Base-by-base conservation (phyloP, 2,888 invertebrate genomes). In the Myathropa florea region DNA sequence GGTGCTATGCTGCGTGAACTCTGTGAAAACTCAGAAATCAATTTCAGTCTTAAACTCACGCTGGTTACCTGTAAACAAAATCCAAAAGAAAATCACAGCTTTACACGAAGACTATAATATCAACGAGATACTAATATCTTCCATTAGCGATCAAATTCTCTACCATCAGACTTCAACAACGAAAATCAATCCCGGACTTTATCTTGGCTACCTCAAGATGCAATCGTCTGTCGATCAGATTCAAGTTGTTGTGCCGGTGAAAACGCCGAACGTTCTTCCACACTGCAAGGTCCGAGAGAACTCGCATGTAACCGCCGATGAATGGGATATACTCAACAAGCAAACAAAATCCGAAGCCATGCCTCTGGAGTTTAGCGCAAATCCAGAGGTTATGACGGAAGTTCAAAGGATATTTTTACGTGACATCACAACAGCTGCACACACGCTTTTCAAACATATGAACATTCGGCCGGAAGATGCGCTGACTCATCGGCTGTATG, bases 161-260 rank as follows among this genome's bases (percentile, higher is more conserved):
- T 95, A 95, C 88, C 94, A 95, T 89, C 95, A 95, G 92, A 94
- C 94, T 63, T 98, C 98, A 78, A 95, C 96, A 88, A 95, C 97
- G 73, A 96, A 96, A 89, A 93, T 99, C 65, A 94, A 96, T 1
- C 95, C 96, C 33, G 99, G 99, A 0, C 94, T 99, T 24, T 99
- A 99, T 93, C 93, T 99, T 89, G 98, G 98, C 53, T 99, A 99
- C 93, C 94, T 99, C 88, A 99, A 99, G 93, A 96, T 99, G 94
- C 97, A 98, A 91, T 98, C 98, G 89, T 98, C 98, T 1, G 97
- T 99, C 76, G 99, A 99, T 92, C 95, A 97, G 83, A 97, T 99
- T 61, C 96, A 98, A 90, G 96, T 99, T 10, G 96, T 99, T 61
- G 98, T 98, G 26, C 97, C 98, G 0, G 95, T 97, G 72, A 96